A percentile compares a stretch with the other conserved stretches of the same genome.
Conservation (phyloP, 2,888 invertebrate species). For the Lasioglossum malachurum region DNA sequence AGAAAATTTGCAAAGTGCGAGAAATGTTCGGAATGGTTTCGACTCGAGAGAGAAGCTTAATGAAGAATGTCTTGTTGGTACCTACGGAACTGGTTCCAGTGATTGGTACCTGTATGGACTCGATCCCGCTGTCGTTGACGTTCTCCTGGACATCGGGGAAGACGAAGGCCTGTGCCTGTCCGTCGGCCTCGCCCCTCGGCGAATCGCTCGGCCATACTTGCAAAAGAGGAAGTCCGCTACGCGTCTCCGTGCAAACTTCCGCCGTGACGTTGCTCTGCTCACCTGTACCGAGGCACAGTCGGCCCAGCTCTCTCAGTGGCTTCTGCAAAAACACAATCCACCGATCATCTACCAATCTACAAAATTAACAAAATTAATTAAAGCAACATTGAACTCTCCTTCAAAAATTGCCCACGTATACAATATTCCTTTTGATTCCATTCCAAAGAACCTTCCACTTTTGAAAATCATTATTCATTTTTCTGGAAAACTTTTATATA, state of each 20-base stretch:
- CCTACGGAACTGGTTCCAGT: background rate
- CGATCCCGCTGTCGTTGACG: slow-evolving; percentile 89
- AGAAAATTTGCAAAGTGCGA: background rate
- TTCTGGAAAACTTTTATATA: too few species aligned
- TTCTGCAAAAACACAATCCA: slow-evolving; percentile 75
- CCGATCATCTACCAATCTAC: too few species aligned
- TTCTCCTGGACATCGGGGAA: slow-evolving; percentile 86
- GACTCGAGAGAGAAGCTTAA: background rate
- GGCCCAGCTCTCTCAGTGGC: slow-evolving; percentile 84
- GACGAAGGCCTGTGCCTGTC: slow-evolving; percentile 88
- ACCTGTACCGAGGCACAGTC: slow-evolving; percentile 81
- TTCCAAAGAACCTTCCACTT: too few species aligned
- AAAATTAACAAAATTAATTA: too few species aligned
- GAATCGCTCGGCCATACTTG: slow-evolving; percentile 92
- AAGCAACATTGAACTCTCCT: too few species aligned
- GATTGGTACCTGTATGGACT: slow-evolving; percentile 88
- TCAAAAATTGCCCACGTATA: too few species aligned
- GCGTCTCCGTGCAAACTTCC: slow-evolving; percentile 76
- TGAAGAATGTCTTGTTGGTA: background rate
- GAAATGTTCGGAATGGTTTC: background rate
- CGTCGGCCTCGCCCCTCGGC: slow-evolving; percentile 89
- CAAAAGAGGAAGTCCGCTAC: slow-evolving; percentile 83
- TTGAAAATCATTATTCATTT: too few species aligned
- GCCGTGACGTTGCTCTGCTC: slow-evolving; percentile 73
- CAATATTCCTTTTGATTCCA: too few species aligned